Base-by-base conservation (phyloP, 2,888 invertebrate genomes). In the Drosophila longiperda region DNA sequence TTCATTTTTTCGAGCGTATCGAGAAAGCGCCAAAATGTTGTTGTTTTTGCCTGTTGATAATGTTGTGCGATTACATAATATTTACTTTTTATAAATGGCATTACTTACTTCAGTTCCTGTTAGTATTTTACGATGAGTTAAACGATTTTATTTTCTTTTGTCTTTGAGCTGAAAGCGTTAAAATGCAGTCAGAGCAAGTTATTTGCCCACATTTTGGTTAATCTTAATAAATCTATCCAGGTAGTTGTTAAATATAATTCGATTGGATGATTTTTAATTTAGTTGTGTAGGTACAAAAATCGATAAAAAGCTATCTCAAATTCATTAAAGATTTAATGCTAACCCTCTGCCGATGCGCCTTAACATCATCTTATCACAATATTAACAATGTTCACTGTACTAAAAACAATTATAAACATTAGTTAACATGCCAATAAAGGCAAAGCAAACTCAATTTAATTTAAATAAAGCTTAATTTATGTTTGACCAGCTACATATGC, bases 1-100 rank as follows among this genome's bases (percentile, higher is more conserved):
- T 83, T 72, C 66, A 73, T 75, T 69, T 74, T 65, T 65, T 77
- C 81, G 77, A 85, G 85, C 83, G 87, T 87, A 69, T 81, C 84
- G 87, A 83, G 87, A 87, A 87, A 85, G 87, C 71, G 66, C 53
- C 55, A 55, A 66, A 61, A 36, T 55, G 61, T 58, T 55, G 61
- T 58, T 61, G 42, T 45, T 54, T 38, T 50, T 67, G 57, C 33
- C 57, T 66, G 59, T 59, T 66, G 59, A 26, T 26, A 26, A 26
- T 60, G 38, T 45, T 78, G 66, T 60, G 55, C 32, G 26, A 59
- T 87, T 85, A 54, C 82, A 68, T 82, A 83, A 87, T 73, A 49
- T 50, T 36, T 60, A 45, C 80, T 78, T 66, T 66, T 80, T 78
- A 73, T 78, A 80, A 84, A 66, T 72, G 78, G 73, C 72, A 75